Evolutionary conservation across 37 sponge, comb jelly and placozoan genomes (phyloP).

Genomic region (Eunapius fragilis): DNA sequence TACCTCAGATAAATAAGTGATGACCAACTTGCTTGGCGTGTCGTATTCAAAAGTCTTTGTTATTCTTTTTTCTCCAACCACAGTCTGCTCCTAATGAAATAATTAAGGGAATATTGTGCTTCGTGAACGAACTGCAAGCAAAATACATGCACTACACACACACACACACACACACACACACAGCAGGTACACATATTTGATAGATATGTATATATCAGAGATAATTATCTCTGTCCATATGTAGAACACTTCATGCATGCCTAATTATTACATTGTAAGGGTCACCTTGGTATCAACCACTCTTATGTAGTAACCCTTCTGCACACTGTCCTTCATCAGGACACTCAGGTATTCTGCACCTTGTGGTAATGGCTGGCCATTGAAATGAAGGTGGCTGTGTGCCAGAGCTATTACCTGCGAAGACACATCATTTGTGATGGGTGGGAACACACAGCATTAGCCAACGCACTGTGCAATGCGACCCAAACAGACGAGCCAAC

Average conservation of each 20-base stretch:
- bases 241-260: too few relatives aligned
- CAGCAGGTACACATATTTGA: not conserved
- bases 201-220: too few relatives aligned
- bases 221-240: too few relatives aligned
- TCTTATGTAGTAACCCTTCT: constrained; percentile 50
- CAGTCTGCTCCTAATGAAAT: constrained; percentile 12
- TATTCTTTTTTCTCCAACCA: constrained; percentile 52
- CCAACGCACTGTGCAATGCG: constrained; percentile 44
- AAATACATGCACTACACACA: too few relatives aligned
- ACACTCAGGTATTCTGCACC: constrained; percentile 22
- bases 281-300: constrained; percentile 49
- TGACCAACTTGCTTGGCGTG: constrained; percentile 42
- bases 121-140: too few relatives aligned
- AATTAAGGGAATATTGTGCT: too few relatives aligned
- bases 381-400: constrained; percentile 43
- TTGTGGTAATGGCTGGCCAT: constrained; percentile 19
- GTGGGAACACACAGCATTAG: not conserved
- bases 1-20: constrained; percentile 68
- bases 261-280: too few relatives aligned
- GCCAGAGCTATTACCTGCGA: constrained; percentile 49
- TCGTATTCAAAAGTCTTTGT: constrained; percentile 65
- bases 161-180: not conserved
- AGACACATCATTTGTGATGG: not conserved
- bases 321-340: constrained; percentile 40
- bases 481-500: constrained; percentile 56